phyloP scores from a whole-genome alignment of 2,888 invertebrate genomes.

The Nezara viridula region DNA sequence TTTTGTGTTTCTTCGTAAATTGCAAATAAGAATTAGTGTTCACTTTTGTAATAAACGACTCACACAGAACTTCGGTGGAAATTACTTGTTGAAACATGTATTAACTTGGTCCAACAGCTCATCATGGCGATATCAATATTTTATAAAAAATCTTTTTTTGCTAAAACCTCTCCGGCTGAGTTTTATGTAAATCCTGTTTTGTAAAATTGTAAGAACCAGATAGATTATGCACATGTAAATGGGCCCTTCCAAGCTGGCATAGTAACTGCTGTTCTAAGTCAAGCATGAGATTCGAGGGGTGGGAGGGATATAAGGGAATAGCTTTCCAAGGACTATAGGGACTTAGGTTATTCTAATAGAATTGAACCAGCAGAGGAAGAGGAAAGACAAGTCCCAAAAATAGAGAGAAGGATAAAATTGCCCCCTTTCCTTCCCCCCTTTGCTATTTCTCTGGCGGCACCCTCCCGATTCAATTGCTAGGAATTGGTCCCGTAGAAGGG shows the following conservation, averaged over 20 bases:
- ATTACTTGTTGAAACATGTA: too few species aligned
- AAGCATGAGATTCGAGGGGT: neutral
- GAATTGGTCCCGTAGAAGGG: constrained; percentile 38
- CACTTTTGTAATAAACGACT: too few species aligned
- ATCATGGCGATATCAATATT: neutral
- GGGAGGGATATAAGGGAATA: neutral
- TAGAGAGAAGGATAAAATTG: constrained; percentile 31
- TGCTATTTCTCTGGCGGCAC: constrained; percentile 40
- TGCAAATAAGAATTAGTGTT: too few species aligned
- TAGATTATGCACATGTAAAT: constrained; percentile 33
- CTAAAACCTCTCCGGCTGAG: neutral
- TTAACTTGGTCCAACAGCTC: too few species aligned
- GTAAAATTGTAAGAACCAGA: neutral
- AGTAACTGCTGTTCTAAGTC: constrained; percentile 25
- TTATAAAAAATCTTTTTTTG: neutral
- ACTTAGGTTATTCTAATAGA: constrained; percentile 44
- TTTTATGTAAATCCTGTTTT: neutral
- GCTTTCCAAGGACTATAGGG: constrained; percentile 25
- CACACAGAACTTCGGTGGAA: too few species aligned
- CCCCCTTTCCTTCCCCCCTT: neutral
- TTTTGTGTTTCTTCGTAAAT: too few species aligned
- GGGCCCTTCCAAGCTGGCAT: neutral
- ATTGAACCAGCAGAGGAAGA: constrained; percentile 2
- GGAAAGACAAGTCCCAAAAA: constrained; percentile 42
- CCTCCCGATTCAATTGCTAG: constrained; percentile 49